A percentile compares a stretch with the other conserved stretches of the same genome.
Conservation (phyloP, 2,797 vertebrate species). For the Pteronotus mesoamericanus region DNA sequence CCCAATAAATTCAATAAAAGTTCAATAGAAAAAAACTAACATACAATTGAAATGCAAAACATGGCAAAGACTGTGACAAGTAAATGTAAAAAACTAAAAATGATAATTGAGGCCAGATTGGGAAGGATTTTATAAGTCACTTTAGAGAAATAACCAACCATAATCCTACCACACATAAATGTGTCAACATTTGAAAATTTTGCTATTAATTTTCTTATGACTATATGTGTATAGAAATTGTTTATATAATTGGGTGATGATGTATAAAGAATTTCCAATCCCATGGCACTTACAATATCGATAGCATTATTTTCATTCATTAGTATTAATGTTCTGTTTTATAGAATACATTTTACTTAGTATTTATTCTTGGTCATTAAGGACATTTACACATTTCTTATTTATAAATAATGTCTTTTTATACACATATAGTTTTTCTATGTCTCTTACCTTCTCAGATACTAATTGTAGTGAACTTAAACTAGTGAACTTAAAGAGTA, state of each 20-base stretch:
- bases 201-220: not conserved
- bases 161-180: not conserved
- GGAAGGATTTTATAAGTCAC: not conserved
- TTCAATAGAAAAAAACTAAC: not conserved
- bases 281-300: not conserved
- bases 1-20: not conserved
- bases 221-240: not conserved
- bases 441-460: not conserved
- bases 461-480: too few species aligned
- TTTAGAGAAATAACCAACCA: not conserved
- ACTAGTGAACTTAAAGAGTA: not conserved
- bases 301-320: not conserved
- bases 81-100: not conserved
- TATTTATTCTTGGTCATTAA: not conserved
- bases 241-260: not conserved
- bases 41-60: not conserved
- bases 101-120: not conserved
- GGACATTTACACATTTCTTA: not conserved
- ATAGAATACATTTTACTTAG: not conserved
- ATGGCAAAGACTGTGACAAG: not conserved
- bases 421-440: not conserved
- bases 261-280: not conserved
- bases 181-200: not conserved
- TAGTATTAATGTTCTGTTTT: not conserved
- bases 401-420: not conserved